Evolutionary conservation across 2,113 vertebrate genomes (phyloP).

Genomic region (mouse (Mus musculus)): DNA sequence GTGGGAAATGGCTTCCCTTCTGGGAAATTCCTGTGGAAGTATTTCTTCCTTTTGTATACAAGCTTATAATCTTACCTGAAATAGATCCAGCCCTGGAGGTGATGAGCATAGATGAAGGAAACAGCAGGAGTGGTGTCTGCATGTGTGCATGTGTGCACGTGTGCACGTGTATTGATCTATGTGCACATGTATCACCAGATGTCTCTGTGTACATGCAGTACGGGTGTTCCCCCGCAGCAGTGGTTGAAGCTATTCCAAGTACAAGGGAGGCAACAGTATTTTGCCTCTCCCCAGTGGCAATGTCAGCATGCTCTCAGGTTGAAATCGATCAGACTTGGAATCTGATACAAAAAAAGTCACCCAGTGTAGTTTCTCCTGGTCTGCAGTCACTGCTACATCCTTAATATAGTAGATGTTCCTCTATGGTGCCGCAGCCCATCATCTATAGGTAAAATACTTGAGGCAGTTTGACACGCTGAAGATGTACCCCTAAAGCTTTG

Average conservation of each 20-base stretch:
- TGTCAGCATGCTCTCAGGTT: not conserved
- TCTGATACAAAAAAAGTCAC: not conserved
- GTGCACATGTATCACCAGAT: not conserved
- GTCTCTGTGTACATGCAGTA: too few relatives aligned
- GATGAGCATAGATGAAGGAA: not conserved
- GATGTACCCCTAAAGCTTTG: not conserved
- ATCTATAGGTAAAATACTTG: not conserved
- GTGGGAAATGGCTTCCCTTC: not conserved
- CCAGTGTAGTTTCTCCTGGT: not conserved
- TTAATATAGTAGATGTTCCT: not conserved
- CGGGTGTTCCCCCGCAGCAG: too few relatives aligned
- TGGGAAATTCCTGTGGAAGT: not conserved
- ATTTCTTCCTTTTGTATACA: not conserved
- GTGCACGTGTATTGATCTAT: too few relatives aligned
- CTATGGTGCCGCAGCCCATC: not conserved
- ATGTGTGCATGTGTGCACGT: too few relatives aligned
- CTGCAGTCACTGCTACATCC: not conserved
- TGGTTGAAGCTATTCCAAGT: fast-evolving
- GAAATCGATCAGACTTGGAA: slow-evolving; percentile 1
- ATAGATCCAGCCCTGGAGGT: not conserved
- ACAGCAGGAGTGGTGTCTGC: not conserved
- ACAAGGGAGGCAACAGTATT: not conserved
- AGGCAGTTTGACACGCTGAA: not conserved
- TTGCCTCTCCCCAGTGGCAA: not conserved
- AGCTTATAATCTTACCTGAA: not conserved